A percentile compares a stretch with the other conserved stretches of the same genome.
These are phyloP conservation scores for Anneissia japonica DNA, from an alignment of 35 echinoderm and acorn worm species.

Conservation along the genomic window DNA sequence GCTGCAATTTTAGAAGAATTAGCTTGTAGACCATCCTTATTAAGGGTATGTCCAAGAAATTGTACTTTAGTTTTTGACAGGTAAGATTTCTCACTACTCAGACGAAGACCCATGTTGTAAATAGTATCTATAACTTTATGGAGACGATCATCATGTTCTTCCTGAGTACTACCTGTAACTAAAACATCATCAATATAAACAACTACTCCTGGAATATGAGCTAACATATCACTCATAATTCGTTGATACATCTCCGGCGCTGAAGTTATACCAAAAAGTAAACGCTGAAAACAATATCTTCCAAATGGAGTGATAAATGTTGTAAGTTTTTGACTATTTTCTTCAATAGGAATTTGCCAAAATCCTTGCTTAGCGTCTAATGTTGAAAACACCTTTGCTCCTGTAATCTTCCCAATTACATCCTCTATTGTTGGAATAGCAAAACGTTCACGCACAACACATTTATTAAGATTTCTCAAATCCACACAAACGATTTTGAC, in stretches of 20 bases:
- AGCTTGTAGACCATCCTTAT: no score
- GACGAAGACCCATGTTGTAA: neutral
- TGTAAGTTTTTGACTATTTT: slow-evolving; percentile 15
- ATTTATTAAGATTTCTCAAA: slow-evolving; percentile 7
- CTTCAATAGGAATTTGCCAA: slow-evolving; percentile 10
- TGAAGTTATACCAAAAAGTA: slow-evolving; percentile 1
- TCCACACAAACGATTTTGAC: slow-evolving; percentile 10
- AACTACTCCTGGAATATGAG: no score
- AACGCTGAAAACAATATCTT: slow-evolving; percentile 3
- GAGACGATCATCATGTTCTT: no score
- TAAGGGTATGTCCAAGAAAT: neutral
- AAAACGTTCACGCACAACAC: neutral
- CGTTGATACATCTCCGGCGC: slow-evolving; percentile 1
- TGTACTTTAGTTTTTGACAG: no score
- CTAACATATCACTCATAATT: neutral
- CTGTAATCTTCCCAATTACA: neutral
- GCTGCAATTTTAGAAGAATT: no score
- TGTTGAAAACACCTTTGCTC: slow-evolving; percentile 13
- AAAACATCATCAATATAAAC: slow-evolving; percentile 16
- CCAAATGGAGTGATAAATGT: slow-evolving; percentile 44
- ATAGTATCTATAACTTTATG: neutral
- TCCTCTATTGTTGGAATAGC: neutral
- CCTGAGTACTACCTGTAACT: no score
- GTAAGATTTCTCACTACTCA: no score
- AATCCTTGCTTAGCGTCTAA: slow-evolving; percentile 20